Base-by-base conservation (phyloP, 2,797 vertebrate species). In the Psittacula derbiana region DNA sequence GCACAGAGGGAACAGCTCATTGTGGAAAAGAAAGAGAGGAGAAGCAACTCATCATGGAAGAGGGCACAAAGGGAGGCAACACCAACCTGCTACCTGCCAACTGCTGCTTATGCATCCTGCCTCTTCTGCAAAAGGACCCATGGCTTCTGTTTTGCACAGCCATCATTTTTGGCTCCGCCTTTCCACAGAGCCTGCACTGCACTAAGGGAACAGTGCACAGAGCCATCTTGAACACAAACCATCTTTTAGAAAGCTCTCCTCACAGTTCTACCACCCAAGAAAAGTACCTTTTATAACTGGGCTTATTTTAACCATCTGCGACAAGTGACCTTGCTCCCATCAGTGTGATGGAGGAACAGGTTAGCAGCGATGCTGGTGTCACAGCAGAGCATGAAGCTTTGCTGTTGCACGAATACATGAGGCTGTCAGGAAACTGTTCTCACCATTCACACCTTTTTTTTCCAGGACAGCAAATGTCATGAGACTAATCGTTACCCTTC, bases 1-100 rank as follows among this genome's bases (percentile, higher is more conserved):
- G 43, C 0, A 0, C 47, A n/a, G 27, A 36, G 11, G 0, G 4
- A 40, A n/a, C 46, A 58, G 41, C 43, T 70, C 2, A 16, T 16
- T 57, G 55, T 33, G 55, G 55, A 33, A 33, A 58, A 58, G n/a
- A 58, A 58, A 58, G 57, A 58, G 21, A 36, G 8, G 55, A 36
- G 57, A 58, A 58, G 33, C 57, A 58, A 33, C 57, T 58, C 57
- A 36, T 36, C 23, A 58, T 7, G 1, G 33, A 58, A 66, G 64
- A 79, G 17, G 60, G 49, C 74, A 55, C 46, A 1, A 3, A 40
- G 21, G 28, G 52, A 72, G 24, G 13, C 1, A 27, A 64, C 67
- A 46, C 36, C 49, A 58, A 80, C 64, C 47, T 86, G 64, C 76
- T 28, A 27, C 65, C 57, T 28, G 44, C 0, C 1, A 80, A 57